A percentile compares a stretch with the other conserved stretches of the same genome.
Evolutionary conservation across 2,888 invertebrate species (phyloP).

Genomic region (Dryococelus australis): DNA sequence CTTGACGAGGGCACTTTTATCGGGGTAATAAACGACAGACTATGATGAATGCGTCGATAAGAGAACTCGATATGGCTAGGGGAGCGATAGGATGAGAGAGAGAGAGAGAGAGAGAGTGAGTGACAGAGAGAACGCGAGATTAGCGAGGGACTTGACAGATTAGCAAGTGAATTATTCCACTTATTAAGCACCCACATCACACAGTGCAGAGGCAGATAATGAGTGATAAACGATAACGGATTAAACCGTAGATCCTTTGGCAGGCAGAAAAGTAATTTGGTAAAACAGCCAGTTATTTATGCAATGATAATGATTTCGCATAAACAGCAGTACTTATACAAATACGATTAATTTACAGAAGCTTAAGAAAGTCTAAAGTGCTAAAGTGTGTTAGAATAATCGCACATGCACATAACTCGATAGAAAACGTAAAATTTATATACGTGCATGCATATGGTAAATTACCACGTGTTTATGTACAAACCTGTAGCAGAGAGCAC

Average conservation of each 20-base stretch:
- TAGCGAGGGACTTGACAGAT: background rate
- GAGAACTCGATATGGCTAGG: background rate
- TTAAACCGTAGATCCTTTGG: background rate
- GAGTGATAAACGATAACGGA: background rate
- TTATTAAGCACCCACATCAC: background rate
- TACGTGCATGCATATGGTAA: too few species aligned
- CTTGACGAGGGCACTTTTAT: background rate
- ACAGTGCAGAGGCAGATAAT: background rate
- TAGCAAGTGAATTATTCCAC: constrained; percentile 1
- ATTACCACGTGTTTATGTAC: too few species aligned
- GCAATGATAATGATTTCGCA: too few species aligned
- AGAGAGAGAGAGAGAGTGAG: background rate
- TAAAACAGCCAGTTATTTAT: background rate
- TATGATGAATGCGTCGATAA: constrained; percentile 1
- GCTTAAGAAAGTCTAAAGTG: too few species aligned
- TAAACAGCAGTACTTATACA: too few species aligned
- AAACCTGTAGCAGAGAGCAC: too few species aligned
- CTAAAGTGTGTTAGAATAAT: too few species aligned
- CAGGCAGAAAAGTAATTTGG: background rate
- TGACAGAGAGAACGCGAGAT: background rate
- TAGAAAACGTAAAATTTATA: too few species aligned
- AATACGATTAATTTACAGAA: too few species aligned
- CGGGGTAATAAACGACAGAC: background rate
- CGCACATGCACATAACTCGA: too few species aligned
- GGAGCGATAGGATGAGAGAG: background rate